A percentile compares a stretch with the other conserved stretches of the same genome.
These are phyloP conservation scores for Pelodytes ibericus DNA, from an alignment of 2,797 vertebrate species.

Conservation along the genomic window DNA sequence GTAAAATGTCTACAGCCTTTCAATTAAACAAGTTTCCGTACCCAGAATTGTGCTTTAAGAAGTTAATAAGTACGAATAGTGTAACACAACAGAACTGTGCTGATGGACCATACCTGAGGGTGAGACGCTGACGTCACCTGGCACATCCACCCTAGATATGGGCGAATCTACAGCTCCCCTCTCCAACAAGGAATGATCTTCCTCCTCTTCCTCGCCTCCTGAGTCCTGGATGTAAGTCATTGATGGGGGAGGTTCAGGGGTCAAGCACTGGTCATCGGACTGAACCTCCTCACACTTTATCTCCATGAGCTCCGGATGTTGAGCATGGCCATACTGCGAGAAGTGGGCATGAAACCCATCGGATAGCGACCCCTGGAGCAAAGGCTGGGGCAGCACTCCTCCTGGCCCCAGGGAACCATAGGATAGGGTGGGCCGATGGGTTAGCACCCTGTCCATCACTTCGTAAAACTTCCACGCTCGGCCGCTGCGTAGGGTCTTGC, in stretches of 20 bases:
- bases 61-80: no score
- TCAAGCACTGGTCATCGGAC: slow-evolving; percentile 77
- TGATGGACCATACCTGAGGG: slow-evolving; percentile 76
- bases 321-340: slow-evolving; percentile 60
- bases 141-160: slow-evolving; percentile 70
- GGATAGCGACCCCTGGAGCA: slow-evolving; percentile 69
- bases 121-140: slow-evolving; percentile 73
- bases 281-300: slow-evolving; percentile 86
- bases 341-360: slow-evolving; percentile 65
- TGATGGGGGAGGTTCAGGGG: slow-evolving; percentile 73
- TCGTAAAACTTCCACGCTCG: slow-evolving; percentile 90
- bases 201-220: slow-evolving; percentile 74
- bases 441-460: slow-evolving; percentile 87
- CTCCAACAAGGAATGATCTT: slow-evolving; percentile 66
- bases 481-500: slow-evolving; percentile 75
- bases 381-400: slow-evolving; percentile 74
- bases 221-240: slow-evolving; percentile 79
- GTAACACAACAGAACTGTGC: no score
- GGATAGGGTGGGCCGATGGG: slow-evolving; percentile 78
- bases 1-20: no score
- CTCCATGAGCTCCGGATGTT: slow-evolving; percentile 75
- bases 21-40: no score
- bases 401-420: slow-evolving; percentile 74
- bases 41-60: no score
- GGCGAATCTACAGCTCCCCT: slow-evolving; percentile 66